phyloP scores from a whole-genome alignment of 53 echinoderm and acorn worm genomes.

The Actinopyga echinites region DNA sequence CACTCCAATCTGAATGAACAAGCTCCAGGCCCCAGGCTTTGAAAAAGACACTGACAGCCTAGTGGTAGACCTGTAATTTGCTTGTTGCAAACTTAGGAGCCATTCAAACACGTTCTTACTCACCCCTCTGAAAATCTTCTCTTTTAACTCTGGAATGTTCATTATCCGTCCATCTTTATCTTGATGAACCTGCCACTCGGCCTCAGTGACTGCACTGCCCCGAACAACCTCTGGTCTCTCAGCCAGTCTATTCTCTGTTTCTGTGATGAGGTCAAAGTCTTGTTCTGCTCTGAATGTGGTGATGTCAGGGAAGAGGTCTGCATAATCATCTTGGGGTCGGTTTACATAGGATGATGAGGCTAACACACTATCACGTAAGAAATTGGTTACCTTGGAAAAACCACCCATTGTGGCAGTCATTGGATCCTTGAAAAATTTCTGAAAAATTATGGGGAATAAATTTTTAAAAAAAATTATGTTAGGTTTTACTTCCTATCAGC shows the following conservation, averaged over 20 bases:
- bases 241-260: conserved; percentile 46
- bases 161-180: conserved; percentile 83
- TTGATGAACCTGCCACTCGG: conserved; percentile 72
- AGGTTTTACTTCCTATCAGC: no score
- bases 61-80: no score
- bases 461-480: no score
- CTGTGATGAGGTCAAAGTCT: conserved; percentile 82
- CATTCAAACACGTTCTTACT: conserved; percentile 25
- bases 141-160: conserved; percentile 59
- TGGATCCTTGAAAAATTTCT: conserved; percentile 98
- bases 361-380: conserved; percentile 73
- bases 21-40: no score
- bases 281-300: conserved; percentile 76
- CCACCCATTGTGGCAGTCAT: conserved; percentile 83
- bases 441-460: background rate
- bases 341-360: conserved; percentile 32
- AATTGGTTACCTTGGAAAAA: conserved; percentile 97
- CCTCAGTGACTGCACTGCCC: conserved; percentile 57
- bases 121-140: conserved; percentile 93
- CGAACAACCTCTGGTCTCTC: conserved; percentile 72
- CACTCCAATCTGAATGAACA: no score
- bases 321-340: conserved; percentile 80
- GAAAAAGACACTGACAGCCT: no score
- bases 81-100: no score
- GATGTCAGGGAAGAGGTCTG: conserved; percentile 85